Base-by-base conservation (phyloP, 2,113 vertebrate species). In the Regulus satrapa region DNA sequence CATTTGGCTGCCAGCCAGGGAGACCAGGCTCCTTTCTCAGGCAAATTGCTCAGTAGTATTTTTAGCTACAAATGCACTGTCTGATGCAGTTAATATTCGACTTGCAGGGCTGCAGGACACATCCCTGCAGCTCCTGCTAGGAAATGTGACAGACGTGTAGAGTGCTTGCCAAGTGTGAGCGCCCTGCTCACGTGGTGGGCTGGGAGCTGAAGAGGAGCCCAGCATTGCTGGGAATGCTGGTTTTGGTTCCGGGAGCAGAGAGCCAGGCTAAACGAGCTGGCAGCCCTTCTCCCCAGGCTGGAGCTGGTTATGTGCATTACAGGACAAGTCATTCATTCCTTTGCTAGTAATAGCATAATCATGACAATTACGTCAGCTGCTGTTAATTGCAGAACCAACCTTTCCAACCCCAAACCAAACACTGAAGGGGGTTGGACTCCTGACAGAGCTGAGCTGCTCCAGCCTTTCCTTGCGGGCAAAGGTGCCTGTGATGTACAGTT, bases 51-150 rank as follows among this genome's bases (percentile, higher is more conserved):
- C 3, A 0, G 51, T 0, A 31, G 48, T 93, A 95, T 94, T 96
- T 96, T 96, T 92, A 96, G 85, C 72, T 23, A 40, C 74, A 71
- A 69, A 83, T 41, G 23, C 68, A 29, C 72, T 86, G 59, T 93
- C 93, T 96, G 93, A 66, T 90, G 90, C 72, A 64, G 89, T 93
- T 78, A 80, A 26, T 21, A 48, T 72, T 81, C 2, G 1, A 23
- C 51, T 80, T 59, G 28, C 56, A 61, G 67, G 59, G 63, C 68
- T 3, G 3, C 64, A 74, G 90, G 90, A 88, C 72, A 80, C 79
- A 43, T 94, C 74, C 84, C 43, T 0, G 2, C 40, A 58, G 78
- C 59, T 93, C 75, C 63, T 74, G 64, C 67, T 84, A 66, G 79
- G 48, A 88, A 48, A 92, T 67, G 85, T 64, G 88, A 88, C 72